Base-by-base conservation (phyloP, 2,888 invertebrate genomes). In the Ceriagrion tenellum region DNA sequence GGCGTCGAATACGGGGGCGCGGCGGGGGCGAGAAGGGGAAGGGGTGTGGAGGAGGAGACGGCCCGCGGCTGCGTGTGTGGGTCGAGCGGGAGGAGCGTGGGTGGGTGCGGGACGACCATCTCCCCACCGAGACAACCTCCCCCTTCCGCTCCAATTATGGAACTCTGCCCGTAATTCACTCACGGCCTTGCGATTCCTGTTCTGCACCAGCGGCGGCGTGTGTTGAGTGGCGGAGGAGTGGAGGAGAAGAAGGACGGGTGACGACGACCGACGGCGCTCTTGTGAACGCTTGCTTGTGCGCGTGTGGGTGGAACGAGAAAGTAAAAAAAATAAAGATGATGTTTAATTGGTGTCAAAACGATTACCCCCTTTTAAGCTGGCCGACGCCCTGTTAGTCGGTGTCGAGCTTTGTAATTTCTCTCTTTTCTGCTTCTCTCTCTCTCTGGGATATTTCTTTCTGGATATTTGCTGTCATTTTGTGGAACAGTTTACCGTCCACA, bases 91-190 rank as follows among this genome's bases (percentile, higher is more conserved):
- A 23, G 63, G n/a, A 35, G 35, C 91, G 93, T 93, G 69, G 93
- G 93, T 74, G 69, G 69, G n/a, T 23, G 69, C 26, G 26, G 26
- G 69, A n/a, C 59, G n/a, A 69, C 23, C 69, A 26, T 59, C 59
- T 16, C 13, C 18, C 59, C 6, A 3, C 59, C 13, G 13, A 8
- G 55, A 55, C 89, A n/a, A 23, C 55, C 89, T n/a, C 55, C 55
- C 89, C 55, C 55, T 69, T 91, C 91, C 91, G 63, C n/a, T 69
- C 93, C 93, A 93, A 63, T 93, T 93, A 93, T 93, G 93, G 69
- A 47, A 55, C 89, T 89, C 55, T 89, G 89, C 89, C 89, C 89
- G 47, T 89, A 93, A 91, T 63, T 59, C 91, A 40, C 93, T 93
- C 93, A 13, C 63, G 91, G 59, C 91, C 91, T 91, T 91, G 91